Evolutionary conservation across 1,140 invertebrate species (phyloP).

Genomic region (Steinernema khuongi): DNA sequence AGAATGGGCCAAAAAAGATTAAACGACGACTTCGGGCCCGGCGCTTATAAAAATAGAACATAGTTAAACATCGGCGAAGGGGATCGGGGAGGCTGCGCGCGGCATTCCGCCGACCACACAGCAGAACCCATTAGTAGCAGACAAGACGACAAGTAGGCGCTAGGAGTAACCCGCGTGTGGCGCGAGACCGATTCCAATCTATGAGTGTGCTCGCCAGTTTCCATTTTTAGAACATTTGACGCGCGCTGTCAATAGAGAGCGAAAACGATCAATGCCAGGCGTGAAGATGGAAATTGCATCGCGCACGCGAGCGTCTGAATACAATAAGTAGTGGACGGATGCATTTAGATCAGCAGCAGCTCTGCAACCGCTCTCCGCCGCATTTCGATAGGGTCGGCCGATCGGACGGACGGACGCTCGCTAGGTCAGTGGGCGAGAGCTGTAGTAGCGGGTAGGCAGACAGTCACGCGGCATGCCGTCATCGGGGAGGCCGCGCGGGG

Average conservation of each 20-base stretch:
- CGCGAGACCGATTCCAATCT: background rate
- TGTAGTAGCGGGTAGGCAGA: too few species aligned
- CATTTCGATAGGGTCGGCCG: too few species aligned
- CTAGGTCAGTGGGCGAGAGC: too few species aligned
- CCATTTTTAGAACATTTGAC: background rate
- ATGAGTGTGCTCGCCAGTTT: conserved; percentile 11
- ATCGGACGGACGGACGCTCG: too few species aligned
- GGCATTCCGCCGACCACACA: background rate
- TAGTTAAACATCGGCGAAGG: background rate
- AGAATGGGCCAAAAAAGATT: conserved; percentile 5
- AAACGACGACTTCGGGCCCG: background rate
- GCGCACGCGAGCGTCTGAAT: background rate
- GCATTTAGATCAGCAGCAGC: background rate
- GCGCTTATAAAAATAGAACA: conserved; percentile 4
- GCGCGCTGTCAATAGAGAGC: background rate
- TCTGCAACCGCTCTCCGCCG: background rate
- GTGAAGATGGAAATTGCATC: background rate
- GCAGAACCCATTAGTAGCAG: conserved; percentile 1
- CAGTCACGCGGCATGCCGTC: too few species aligned
- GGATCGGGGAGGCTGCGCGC: background rate
- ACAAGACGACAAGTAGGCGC: conserved; percentile 3
- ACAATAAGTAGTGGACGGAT: background rate
- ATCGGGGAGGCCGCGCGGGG: background rate
- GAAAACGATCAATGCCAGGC: conserved; percentile 13
- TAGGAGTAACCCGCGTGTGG: background rate